Percentiles rank a stretch among this genome's conserved stretches.
These are phyloP conservation scores for Heliconius cydno DNA, from an alignment of 2,888 invertebrate species.

Conservation along the genomic window DNA sequence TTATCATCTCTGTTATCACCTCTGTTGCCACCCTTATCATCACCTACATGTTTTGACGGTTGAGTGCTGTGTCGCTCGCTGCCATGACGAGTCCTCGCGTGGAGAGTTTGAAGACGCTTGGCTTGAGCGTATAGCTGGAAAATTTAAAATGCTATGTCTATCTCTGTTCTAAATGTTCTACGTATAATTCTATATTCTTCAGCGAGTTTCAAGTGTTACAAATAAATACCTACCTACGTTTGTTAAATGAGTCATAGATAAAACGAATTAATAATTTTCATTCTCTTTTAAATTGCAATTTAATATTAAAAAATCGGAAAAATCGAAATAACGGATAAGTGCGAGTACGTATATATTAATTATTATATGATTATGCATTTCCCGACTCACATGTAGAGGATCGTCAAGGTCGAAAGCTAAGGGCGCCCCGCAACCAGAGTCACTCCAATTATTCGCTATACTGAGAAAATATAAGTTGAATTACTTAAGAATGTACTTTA, in stretches of 20 bases:
- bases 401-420: constrained; percentile 60
- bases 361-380: too few species aligned
- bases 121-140: constrained; percentile 67
- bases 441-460: constrained; percentile 8
- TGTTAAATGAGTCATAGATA: too few species aligned
- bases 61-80: background rate
- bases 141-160: background rate
- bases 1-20: constrained; percentile 8
- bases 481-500: background rate
- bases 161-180: too few species aligned
- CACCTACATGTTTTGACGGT: background rate
- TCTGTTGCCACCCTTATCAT: background rate
- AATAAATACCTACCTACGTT: too few species aligned
- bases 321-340: too few species aligned
- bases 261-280: too few species aligned
- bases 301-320: too few species aligned
- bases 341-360: background rate
- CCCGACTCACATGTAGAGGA: constrained; percentile 60
- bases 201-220: too few species aligned
- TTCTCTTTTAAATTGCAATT: too few species aligned
- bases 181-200: too few species aligned
- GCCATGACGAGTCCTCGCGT: constrained; percentile 50
- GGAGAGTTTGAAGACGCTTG: constrained; percentile 57
- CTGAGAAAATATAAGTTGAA: background rate
- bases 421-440: background rate